Evolutionary conservation across 1,140 invertebrate species (phyloP).

Genomic region (Monomorium pharaonis): DNA sequence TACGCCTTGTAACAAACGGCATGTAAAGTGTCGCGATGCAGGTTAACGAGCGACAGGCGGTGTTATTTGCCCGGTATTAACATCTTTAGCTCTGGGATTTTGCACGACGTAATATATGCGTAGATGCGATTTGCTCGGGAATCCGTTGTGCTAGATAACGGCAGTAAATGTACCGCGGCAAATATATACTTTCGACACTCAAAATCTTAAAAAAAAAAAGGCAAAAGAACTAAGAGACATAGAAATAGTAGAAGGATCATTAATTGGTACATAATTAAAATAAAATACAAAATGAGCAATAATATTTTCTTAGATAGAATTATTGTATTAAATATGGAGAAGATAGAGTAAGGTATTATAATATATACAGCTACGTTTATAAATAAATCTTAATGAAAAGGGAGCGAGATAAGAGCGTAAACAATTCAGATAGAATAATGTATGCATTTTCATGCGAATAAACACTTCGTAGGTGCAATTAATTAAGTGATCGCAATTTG

Average conservation of each 20-base stretch:
- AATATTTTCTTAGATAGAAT: no score
- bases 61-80: conserved; percentile 6
- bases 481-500: conserved; percentile 44
- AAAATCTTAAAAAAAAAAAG: neutral
- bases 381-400: neutral
- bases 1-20: conserved; percentile 1
- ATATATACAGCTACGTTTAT: neutral
- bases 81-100: conserved; percentile 16
- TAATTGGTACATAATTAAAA: neutral
- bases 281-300: no score
- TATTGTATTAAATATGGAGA: no score
- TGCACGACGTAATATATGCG: neutral
- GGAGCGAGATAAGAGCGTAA: neutral
- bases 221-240: neutral
- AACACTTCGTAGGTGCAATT: neutral
- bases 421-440: neutral
- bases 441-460: neutral
- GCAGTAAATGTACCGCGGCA: no score
- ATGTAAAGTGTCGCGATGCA: conserved; percentile 16
- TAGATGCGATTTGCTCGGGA: neutral
- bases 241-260: neutral
- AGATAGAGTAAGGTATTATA: no score
- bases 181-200: neutral
- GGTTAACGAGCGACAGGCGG: conserved; percentile 5
- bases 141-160: neutral